These are phyloP conservation scores for Nasonia longicornis DNA, from an alignment of 1,140 invertebrate genomes.

Conservation along the genomic window DNA sequence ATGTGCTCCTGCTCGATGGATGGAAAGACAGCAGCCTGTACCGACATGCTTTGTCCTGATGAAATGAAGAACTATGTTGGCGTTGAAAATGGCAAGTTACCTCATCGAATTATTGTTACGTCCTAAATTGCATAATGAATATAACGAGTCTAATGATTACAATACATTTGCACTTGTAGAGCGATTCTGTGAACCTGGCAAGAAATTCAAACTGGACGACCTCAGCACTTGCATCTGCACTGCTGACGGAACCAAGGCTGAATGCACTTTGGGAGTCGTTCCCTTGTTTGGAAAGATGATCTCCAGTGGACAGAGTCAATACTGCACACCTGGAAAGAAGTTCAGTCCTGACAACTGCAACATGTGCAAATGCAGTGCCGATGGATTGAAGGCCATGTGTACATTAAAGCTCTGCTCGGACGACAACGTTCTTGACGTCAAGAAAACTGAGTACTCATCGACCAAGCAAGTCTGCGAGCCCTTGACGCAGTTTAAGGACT, in stretches of 20 bases:
- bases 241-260: background rate
- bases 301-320: background rate
- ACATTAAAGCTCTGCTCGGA: background rate
- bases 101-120: background rate
- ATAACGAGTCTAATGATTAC: background rate
- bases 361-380: background rate
- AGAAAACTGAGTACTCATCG: background rate
- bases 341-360: constrained; percentile 31
- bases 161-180: background rate
- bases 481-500: background rate
- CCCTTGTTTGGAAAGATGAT: background rate
- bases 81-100: background rate
- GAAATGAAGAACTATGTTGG: background rate
- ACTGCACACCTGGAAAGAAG: background rate
- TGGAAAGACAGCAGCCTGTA: constrained; percentile 18
- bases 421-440: background rate
- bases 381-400: background rate
- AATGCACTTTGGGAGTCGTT: constrained; percentile 4
- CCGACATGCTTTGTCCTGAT: background rate
- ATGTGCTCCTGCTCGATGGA: constrained; percentile 1
- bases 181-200: background rate
- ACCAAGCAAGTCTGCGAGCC: background rate
- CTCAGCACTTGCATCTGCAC: background rate
- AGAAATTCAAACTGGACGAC: constrained; percentile 10
- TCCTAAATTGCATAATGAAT: background rate